These are phyloP conservation scores for Syrista parreyssii DNA, from an alignment of 2,888 invertebrate species.

Conservation along the genomic window DNA sequence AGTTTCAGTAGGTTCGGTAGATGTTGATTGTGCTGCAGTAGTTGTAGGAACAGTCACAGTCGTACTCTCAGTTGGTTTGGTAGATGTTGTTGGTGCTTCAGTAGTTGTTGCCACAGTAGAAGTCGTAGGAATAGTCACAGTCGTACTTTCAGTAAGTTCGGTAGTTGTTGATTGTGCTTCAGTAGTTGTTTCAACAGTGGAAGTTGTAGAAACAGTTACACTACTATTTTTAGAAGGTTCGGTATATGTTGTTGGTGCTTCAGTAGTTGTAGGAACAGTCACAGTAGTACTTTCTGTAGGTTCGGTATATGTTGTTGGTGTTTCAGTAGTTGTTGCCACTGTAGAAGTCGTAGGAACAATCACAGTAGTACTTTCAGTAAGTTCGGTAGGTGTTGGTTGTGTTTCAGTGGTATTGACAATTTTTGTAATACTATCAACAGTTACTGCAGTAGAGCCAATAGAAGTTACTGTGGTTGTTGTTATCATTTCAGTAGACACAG, in stretches of 20 bases:
- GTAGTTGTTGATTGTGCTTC: constrained; percentile 7
- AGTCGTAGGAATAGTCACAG: constrained; percentile 47
- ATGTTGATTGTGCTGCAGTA: constrained; percentile 12
- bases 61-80: constrained; percentile 16
- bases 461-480: constrained; percentile 30
- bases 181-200: constrained; percentile 12
- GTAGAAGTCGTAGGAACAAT: not conserved
- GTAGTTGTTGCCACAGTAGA: constrained; percentile 12
- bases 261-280: too few relatives aligned
- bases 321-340: too few relatives aligned
- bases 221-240: constrained; percentile 5
- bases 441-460: not conserved
- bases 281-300: not conserved
- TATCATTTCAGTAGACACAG: constrained; percentile 31
- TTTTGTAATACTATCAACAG: too few relatives aligned
- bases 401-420: too few relatives aligned
- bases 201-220: constrained; percentile 6
- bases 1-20: constrained; percentile 15
- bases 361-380: constrained; percentile 7
- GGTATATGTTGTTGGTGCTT: not conserved
- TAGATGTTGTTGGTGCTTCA: constrained; percentile 2
- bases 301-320: not conserved
- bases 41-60: constrained; percentile 47
- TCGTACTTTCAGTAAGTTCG: constrained; percentile 19
- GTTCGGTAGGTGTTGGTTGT: constrained; percentile 7